Conservation (phyloP, 2,797 vertebrate species). For the Scarus forsteni region DNA sequence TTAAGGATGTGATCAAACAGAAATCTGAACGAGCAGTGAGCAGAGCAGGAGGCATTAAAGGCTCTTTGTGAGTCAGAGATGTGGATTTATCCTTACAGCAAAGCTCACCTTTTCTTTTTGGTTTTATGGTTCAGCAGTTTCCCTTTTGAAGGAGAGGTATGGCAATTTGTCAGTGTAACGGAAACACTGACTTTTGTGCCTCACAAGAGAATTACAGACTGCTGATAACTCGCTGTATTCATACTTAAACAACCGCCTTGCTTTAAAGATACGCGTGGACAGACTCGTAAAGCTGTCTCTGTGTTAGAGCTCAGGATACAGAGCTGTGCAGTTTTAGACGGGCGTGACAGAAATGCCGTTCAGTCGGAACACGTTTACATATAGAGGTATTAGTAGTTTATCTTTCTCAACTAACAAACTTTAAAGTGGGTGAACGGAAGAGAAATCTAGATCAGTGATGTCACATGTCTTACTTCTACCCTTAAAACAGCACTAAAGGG, state of each 20-base stretch:
- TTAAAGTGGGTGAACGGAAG: too few species aligned
- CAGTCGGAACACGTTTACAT: too few species aligned
- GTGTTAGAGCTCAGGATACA: too few species aligned
- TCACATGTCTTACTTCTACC: too few species aligned
- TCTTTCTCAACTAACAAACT: too few species aligned
- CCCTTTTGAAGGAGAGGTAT: neutral
- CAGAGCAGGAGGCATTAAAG: neutral
- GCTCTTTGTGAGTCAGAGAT: neutral
- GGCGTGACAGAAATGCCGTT: too few species aligned
- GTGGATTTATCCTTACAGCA: neutral
- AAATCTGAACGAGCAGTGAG: neutral
- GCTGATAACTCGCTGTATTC: neutral
- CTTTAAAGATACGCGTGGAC: neutral
- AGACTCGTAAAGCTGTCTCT: neutral
- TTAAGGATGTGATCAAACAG: neutral
- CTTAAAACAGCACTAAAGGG: too few species aligned
- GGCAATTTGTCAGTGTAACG: neutral
- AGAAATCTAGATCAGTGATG: too few species aligned
- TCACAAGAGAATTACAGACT: neutral
- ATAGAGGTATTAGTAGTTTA: too few species aligned
- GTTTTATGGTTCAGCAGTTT: neutral
- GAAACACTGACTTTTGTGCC: neutral
- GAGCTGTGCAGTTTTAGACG: too few species aligned
- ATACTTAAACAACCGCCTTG: neutral
- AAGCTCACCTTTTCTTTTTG: constrained; percentile 6